phyloP scores from a whole-genome alignment of 92 coral and sea anemone species.

The Epizoanthus ramosus region DNA sequence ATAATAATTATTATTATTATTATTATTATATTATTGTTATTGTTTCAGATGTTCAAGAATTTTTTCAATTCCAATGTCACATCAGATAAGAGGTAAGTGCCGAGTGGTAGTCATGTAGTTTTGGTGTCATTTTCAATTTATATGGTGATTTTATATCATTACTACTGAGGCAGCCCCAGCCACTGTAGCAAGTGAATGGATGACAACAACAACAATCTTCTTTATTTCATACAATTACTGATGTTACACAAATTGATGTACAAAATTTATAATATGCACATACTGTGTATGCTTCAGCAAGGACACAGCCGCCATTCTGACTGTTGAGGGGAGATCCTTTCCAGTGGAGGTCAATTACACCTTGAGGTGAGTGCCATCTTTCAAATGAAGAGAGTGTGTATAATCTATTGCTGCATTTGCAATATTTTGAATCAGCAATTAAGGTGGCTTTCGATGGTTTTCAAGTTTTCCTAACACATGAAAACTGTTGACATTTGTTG shows the following conservation, averaged over 20 bases:
- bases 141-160: not conserved
- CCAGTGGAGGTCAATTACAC: slow-evolving; percentile 87
- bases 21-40: not conserved
- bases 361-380: slow-evolving; percentile 51
- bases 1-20: not conserved
- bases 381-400: not conserved
- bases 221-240: no score
- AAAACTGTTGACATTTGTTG: no score
- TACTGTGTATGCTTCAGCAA: slow-evolving; percentile 49
- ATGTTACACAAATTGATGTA: no score
- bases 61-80: slow-evolving; percentile 90
- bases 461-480: no score
- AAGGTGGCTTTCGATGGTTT: no score
- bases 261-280: not conserved
- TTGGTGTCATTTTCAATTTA: not conserved
- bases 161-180: not conserved
- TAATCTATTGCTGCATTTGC: no score
- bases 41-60: slow-evolving; percentile 80
- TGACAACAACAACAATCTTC: no score
- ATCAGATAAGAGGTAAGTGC: slow-evolving; percentile 68
- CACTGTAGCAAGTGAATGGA: no score
- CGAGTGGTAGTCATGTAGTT: not conserved
- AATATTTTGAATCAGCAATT: no score
- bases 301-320: slow-evolving; percentile 91
- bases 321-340: slow-evolving; percentile 95